A percentile compares a stretch with the other conserved stretches of the same genome.
These are phyloP conservation scores for Passer montanus DNA, from an alignment of 2,113 vertebrate genomes.

Conservation along the genomic window DNA sequence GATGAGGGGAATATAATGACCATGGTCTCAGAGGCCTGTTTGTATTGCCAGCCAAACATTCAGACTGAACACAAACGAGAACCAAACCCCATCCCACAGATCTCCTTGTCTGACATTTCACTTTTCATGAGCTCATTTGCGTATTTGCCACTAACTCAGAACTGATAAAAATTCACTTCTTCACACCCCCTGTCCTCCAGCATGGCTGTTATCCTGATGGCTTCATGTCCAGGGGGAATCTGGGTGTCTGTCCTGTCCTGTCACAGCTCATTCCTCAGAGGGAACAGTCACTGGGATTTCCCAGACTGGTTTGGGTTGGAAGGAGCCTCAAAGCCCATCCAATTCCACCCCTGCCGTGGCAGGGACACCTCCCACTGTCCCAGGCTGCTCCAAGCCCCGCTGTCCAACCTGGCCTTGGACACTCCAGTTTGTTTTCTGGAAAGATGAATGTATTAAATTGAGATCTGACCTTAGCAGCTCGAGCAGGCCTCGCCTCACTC, in stretches of 20 bases:
- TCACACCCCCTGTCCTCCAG: background rate
- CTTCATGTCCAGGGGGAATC: background rate
- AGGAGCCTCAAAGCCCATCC: background rate
- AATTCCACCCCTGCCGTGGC: background rate
- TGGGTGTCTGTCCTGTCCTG: background rate
- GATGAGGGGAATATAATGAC: background rate
- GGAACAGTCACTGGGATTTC: background rate
- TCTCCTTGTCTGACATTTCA: background rate
- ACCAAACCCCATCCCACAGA: background rate
- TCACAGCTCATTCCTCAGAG: background rate
- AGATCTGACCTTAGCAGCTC: background rate
- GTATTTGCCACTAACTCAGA: background rate
- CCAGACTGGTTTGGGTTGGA: background rate
- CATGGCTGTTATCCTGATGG: background rate
- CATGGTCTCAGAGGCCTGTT: background rate
- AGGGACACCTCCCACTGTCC: background rate
- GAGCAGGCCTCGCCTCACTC: background rate
- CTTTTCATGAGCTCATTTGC: slow-evolving; percentile 8
- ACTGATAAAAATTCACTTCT: background rate
- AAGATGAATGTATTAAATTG: background rate
- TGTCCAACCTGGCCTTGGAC: background rate
- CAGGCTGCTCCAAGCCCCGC: background rate
- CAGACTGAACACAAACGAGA: background rate
- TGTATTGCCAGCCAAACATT: background rate
- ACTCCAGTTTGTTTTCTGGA: background rate